phyloP scores from a whole-genome alignment of 2,113 vertebrate genomes.

The Periophthalmus modestus region DNA sequence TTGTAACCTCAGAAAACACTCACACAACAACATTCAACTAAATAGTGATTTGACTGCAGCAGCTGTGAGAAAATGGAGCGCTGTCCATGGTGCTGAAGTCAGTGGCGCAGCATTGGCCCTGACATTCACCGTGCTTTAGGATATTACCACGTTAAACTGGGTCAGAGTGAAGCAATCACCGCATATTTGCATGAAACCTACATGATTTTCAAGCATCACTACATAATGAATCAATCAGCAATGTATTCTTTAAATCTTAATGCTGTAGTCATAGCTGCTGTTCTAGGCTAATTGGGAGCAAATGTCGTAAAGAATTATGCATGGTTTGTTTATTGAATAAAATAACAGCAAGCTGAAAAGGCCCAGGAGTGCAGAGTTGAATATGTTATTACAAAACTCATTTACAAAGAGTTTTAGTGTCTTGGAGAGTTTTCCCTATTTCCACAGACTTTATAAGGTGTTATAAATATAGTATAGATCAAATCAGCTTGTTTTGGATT shows the following conservation, averaged over 20 bases:
- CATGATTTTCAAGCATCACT: not conserved
- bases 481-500: not conserved
- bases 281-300: not conserved
- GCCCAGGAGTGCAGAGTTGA: not conserved
- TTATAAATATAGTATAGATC: not conserved
- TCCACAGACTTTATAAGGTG: not conserved
- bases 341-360: conserved; percentile 1
- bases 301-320: not conserved
- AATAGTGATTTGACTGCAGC: not conserved
- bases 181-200: conserved; percentile 8
- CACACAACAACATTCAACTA: not conserved
- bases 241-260: not conserved
- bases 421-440: not conserved
- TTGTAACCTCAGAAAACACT: not conserved
- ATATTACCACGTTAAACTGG: conserved; percentile 16
- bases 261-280: not conserved
- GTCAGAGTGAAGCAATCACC: conserved; percentile 1
- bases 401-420: not conserved
- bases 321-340: not conserved
- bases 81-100: conserved; percentile 49
- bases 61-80: not conserved
- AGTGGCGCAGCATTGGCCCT: conserved; percentile 2
- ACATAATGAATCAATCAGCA: conserved; percentile 14
- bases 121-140: conserved; percentile 2
- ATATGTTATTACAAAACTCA: not conserved